phyloP scores from a whole-genome alignment of 1,140 invertebrate species.

The Gryon sp. region DNA sequence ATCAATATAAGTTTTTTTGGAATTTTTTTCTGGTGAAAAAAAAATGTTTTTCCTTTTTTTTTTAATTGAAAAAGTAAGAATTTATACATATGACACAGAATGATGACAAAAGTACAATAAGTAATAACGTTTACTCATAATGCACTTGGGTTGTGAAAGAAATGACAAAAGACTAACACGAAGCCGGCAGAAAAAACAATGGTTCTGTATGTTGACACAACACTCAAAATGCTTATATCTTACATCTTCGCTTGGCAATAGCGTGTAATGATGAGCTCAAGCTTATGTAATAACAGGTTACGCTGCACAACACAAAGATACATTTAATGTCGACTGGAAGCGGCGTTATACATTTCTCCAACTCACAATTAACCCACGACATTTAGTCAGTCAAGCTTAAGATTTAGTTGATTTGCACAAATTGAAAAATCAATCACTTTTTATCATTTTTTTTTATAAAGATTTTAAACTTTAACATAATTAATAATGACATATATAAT shows the following conservation, averaged over 20 bases:
- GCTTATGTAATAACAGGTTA: slow-evolving; percentile 57
- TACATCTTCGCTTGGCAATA: slow-evolving; percentile 43
- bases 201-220: slow-evolving; percentile 41
- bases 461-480: no score
- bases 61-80: no score
- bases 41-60: no score
- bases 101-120: neutral
- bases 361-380: no score
- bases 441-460: no score
- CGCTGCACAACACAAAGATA: slow-evolving; percentile 15
- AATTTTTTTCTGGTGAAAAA: no score
- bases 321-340: neutral
- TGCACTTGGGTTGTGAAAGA: slow-evolving; percentile 22
- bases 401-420: no score
- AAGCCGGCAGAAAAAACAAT: slow-evolving; percentile 45
- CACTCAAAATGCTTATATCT: slow-evolving; percentile 43
- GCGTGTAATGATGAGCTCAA: slow-evolving; percentile 51
- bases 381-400: no score
- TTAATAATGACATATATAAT: no score
- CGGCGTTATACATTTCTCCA: neutral
- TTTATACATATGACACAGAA: slow-evolving; percentile 1
- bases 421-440: no score
- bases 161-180: slow-evolving; percentile 30
- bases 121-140: slow-evolving; percentile 10
- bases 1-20: no score